Evolutionary conservation across 2,888 invertebrate species (phyloP).

Genomic region (Hypena proboscidalis): DNA sequence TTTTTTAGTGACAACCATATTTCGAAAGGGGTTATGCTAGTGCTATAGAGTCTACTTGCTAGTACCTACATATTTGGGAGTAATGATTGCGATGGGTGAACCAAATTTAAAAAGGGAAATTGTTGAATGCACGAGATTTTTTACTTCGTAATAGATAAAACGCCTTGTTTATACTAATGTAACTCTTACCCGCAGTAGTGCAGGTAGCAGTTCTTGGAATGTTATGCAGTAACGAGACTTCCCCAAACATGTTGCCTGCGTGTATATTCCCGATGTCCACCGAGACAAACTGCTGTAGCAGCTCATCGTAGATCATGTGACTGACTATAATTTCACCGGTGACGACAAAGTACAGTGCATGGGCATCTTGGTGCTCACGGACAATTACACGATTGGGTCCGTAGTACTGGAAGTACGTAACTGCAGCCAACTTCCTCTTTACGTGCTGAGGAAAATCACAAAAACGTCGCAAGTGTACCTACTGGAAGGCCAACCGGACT

Average conservation of each 20-base stretch:
- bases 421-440: conserved; percentile 85
- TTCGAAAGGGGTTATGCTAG: too few relatives aligned
- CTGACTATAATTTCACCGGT: conserved; percentile 83
- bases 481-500: too few relatives aligned
- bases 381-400: conserved; percentile 86
- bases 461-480: too few relatives aligned
- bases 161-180: too few relatives aligned
- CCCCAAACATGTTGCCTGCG: conserved; percentile 88
- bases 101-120: too few relatives aligned
- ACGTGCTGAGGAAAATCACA: conserved; percentile 78
- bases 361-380: conserved; percentile 85
- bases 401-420: conserved; percentile 86
- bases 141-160: too few relatives aligned
- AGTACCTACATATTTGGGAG: too few relatives aligned
- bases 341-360: conserved; percentile 87
- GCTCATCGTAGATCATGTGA: conserved; percentile 78
- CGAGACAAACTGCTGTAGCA: conserved; percentile 72
- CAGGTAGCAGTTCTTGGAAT: conserved; percentile 87
- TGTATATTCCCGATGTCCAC: conserved; percentile 81
- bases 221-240: conserved; percentile 87
- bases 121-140: too few relatives aligned
- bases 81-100: too few relatives aligned
- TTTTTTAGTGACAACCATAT: too few relatives aligned
- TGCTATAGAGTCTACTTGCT: too few relatives aligned
- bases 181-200: conserved; percentile 77